Evolutionary conservation across 2,888 invertebrate genomes (phyloP), one percentile per base, ranked within the genome.

Genomic region (Barypeithes pellucidus): DNA sequence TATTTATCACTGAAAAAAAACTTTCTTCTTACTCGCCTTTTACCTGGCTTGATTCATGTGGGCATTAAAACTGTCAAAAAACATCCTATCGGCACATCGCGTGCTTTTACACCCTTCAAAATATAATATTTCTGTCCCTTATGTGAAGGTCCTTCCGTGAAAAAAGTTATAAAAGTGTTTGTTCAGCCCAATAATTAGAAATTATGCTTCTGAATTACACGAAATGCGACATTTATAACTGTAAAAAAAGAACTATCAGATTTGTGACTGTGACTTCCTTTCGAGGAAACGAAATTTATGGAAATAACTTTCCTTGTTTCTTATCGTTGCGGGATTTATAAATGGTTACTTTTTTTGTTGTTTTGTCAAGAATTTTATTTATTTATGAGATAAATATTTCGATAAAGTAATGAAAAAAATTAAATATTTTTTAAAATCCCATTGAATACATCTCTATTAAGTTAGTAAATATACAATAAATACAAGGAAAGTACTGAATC

Each of bases 11-110:
- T 12, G 22, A 36, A 63, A 65, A 67, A 66, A 62, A 59, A 16
- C 16, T 45, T 29, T 43, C 61, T 72, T 63, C 62, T 72, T 47
- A 36, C 29, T 18, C 33, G 41, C 41, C 54, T 66, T 70, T 67
- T 75, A 75, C 75, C 75, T 75, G 69, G 66, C 67, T 67, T 79
- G 78, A 79, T 78, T 78, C 76, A 79, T 77, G 75, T 66, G 74
- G 59, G 66, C 80, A 79, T 80, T 81, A 79, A 79, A 79, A 73
- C 78, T 79, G 81, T 80, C 81, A 80, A 78, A 80, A 74, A 72
- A 12, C 43, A 33, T 67, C 65, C 77, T 80, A 81, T 81, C 81
- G 77, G 79, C 76, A 79, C 73, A 78, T 72, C 75, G 45, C 68
- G 67, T 67, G 67, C 14, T 70, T n/a, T 77, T 73, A 70, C 76